A percentile compares a stretch with the other conserved stretches of the same genome.
These are phyloP conservation scores for Orthosia gracilis DNA, from an alignment of 2,888 invertebrate genomes.

Conservation along the genomic window DNA sequence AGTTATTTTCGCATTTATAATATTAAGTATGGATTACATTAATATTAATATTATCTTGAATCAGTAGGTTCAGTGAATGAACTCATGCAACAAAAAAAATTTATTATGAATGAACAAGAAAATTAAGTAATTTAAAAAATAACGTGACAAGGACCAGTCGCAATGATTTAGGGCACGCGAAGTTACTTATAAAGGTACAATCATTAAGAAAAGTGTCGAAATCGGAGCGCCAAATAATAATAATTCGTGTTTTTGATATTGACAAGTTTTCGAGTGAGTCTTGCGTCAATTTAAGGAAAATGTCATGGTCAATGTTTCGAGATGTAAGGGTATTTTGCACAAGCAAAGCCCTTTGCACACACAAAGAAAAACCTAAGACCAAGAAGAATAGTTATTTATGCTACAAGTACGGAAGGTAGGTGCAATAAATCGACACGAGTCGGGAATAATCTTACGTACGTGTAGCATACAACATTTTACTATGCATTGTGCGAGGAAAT, in stretches of 20 bases:
- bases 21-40: too few relatives aligned
- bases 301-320: slow-evolving; percentile 85
- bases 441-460: too few relatives aligned
- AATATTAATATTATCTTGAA: background rate
- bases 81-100: background rate
- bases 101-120: slow-evolving; percentile 55
- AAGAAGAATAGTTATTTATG: too few relatives aligned
- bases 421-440: too few relatives aligned
- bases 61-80: slow-evolving; percentile 24
- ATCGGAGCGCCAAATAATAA: slow-evolving; percentile 79
- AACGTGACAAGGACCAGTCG: slow-evolving; percentile 62
- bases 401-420: too few relatives aligned
- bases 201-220: slow-evolving; percentile 81
- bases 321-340: slow-evolving; percentile 75
- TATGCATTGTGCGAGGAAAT: too few relatives aligned
- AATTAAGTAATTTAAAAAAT: slow-evolving; percentile 65
- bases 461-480: too few relatives aligned
- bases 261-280: slow-evolving; percentile 77
- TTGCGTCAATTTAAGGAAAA: slow-evolving; percentile 81
- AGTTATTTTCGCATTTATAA: too few relatives aligned
- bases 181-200: slow-evolving; percentile 58
- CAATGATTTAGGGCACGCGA: slow-evolving; percentile 54
- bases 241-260: slow-evolving; percentile 77
- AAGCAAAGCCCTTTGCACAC: slow-evolving; percentile 1
- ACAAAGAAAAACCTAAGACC: background rate